Base-by-base conservation (phyloP, 2,888 invertebrate species). In the Lasioglossum lativentre region DNA sequence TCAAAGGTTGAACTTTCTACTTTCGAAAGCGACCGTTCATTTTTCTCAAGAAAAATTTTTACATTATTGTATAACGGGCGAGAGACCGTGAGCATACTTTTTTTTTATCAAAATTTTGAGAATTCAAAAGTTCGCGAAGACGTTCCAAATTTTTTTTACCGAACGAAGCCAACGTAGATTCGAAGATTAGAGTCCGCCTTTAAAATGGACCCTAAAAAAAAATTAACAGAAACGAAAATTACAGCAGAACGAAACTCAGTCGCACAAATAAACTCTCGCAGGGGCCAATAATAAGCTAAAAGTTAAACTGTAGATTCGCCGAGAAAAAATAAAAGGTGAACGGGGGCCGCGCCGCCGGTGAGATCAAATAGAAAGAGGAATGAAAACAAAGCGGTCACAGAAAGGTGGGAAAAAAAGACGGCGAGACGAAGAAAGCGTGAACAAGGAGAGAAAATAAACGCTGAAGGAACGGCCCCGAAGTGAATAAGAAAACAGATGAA, bases 381-480 rank as follows among this genome's bases (percentile, higher is more conserved):
- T 30, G 63, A 63, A 63, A 63, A 63, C 63, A 30, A 63, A 63
- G 63, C 63, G 63, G 63, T 56, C n/a, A 0, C n/a, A n/a, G 16
- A 30, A 8, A 16, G 30, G 63, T 30, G 30, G 34, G n/a, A 59
- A 63, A 30, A 63, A 19, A 30, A 63, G 30, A 16, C 16, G 30
- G 63, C 19, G 63, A 8, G 63, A 16, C 63, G 63, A 63, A 6
- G 73, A 34, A 23, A 59, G 63, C 76, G 52, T 27, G 73, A 47
- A 74, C 45, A 27, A 59, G 56, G 14, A 66, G 16, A n/a, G 42
- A 47, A 66, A 76, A 76, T 76, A 76, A 76, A 42, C 76, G 75
- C 10, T n/a, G 42, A 23, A 34, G 34, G 66, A 23, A 14, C 30
- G n/a, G n/a, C 8, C 19, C 8, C 19, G 42, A 45, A 27, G 52